Conservation (phyloP, 2,888 invertebrate species). For the Drosophila incognita region DNA sequence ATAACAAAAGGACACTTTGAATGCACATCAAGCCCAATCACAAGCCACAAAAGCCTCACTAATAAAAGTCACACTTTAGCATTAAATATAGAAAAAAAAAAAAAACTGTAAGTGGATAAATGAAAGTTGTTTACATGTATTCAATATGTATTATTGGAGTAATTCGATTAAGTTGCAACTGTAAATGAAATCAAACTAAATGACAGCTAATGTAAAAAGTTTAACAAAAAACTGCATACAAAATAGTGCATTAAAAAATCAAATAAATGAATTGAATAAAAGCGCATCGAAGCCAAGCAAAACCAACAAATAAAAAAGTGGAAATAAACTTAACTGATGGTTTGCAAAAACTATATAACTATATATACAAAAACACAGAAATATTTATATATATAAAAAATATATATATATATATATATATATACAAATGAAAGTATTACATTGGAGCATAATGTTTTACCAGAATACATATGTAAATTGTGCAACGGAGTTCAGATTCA, state of each 20-base stretch:
- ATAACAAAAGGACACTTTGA: conserved; percentile 14
- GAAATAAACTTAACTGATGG: conserved; percentile 28
- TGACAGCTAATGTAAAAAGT: conserved; percentile 69
- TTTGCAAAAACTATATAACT: conserved; percentile 11
- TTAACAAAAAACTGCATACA: conserved; percentile 37
- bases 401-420: conserved; percentile 8
- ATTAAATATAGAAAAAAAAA: conserved; percentile 19
- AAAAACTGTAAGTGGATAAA: conserved; percentile 23
- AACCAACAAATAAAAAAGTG: conserved; percentile 24
- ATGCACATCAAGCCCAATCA: conserved; percentile 10
- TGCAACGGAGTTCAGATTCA: conserved; percentile 15
- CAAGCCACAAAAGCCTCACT: conserved; percentile 14
- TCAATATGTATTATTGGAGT: conserved; percentile 37
- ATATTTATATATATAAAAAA: conserved; percentile 8
- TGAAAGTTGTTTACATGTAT: conserved; percentile 43
- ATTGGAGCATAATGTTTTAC: conserved; percentile 14
- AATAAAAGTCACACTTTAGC: conserved; percentile 37
- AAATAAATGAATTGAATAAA: conserved; percentile 40
- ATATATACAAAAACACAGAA: conserved; percentile 8
- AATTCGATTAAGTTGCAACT: conserved; percentile 57
- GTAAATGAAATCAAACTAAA: conserved; percentile 64
- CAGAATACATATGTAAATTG: conserved; percentile 33
- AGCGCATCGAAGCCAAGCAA: conserved; percentile 40
- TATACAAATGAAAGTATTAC: conserved; percentile 9
- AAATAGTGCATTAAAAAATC: conserved; percentile 9